Evolutionary conservation across 2,113 vertebrate genomes (phyloP), one percentile per base, ranked within the genome.

Genomic region (Misgurnus anguillicaudatus): DNA sequence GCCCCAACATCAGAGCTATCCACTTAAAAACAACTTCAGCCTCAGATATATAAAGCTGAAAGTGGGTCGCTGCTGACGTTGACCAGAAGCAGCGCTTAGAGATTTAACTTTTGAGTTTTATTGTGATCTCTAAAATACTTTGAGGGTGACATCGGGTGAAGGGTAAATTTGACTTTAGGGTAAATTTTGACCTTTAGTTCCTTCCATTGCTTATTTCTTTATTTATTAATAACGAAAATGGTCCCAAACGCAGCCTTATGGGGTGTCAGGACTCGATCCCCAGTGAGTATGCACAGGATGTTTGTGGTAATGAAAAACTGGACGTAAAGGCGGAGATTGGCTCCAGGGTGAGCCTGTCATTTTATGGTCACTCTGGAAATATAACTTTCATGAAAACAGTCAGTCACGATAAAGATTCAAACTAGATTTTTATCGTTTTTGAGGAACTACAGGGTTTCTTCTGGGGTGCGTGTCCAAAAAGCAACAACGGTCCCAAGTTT

Each of bases 51-150:
- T 64, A 53, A 24, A 14, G 11, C 78, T 42, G 55, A 71, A 80
- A 82, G 24, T 82, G 55, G 78, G 80, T 80, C 78, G 62, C 61
- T 24, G 38, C 31, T 62, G 38, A 53, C 58, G 65, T 62, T 57
- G 4, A 68, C 48, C n/a, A 16, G 24, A 36, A 24, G 41, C 31
- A 36, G 39, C 5, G 3, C 48, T n/a, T 13, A 11, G 19, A n/a
- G 42, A 1, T 38, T 70, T 70, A 19, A 17, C 48, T 42, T n/a
- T 4, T 7, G 51, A 31, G 36, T 55, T 67, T 77, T 41, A 67
- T 42, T 57, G 11, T 68, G 41, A 62, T 36, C 19, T 75, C 41
- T 75, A 41, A 62, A 62, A 75, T 75, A 36, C 21, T 74, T 74
- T 14, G 10, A 62, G 21, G 58, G 72, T 62, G 41, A 75, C 58